Conservation (phyloP, 1,140 invertebrate species). For the Temnothorax longispinosus region DNA sequence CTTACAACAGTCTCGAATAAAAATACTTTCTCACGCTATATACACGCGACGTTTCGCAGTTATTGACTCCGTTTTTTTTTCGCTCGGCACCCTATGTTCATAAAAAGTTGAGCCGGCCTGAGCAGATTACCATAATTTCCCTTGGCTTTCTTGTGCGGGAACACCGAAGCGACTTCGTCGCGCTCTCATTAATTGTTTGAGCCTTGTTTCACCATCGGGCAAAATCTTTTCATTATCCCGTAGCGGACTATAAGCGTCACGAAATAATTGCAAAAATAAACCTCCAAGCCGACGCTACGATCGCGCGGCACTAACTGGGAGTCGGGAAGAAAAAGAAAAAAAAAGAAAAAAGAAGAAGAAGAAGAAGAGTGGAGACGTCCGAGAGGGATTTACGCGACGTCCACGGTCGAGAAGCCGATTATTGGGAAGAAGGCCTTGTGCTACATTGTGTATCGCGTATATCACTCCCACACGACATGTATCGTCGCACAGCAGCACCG, state of each 20-base stretch:
- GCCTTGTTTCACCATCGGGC: neutral
- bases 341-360: neutral
- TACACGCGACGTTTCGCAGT: neutral
- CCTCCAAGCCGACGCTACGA: neutral
- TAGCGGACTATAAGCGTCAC: neutral
- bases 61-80: constrained; percentile 28
- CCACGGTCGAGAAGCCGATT: constrained; percentile 53
- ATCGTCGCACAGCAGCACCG: neutral
- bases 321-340: neutral
- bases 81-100: neutral
- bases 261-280: constrained; percentile 60
- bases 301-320: neutral
- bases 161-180: neutral
- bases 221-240: constrained; percentile 18
- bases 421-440: constrained; percentile 64
- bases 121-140: constrained; percentile 36
- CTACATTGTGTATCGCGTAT: constrained; percentile 65
- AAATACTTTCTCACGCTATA: neutral
- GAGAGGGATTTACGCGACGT: constrained; percentile 39
- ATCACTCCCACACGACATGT: constrained; percentile 65
- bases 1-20: neutral
- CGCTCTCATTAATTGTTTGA: constrained; percentile 19
- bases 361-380: constrained; percentile 2
- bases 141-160: neutral
- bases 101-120: neutral